Evolutionary conservation across 2,113 vertebrate genomes (phyloP).

Genomic region (Nibea coibor): DNA sequence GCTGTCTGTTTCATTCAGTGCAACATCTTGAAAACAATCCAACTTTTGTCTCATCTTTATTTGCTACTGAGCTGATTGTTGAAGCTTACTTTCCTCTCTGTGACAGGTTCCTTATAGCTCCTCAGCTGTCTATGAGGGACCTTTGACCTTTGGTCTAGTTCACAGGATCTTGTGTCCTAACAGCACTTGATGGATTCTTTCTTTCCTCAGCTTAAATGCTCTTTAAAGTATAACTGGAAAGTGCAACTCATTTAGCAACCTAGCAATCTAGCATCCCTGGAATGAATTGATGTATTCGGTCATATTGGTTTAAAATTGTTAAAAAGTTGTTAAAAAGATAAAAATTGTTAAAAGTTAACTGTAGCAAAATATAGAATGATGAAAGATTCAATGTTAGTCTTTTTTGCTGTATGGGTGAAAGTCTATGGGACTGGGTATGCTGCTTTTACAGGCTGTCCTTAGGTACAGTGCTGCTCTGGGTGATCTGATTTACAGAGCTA

Average conservation of each 20-base stretch:
- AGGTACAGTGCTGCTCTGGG: too few species aligned
- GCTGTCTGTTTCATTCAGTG: constrained; percentile 18
- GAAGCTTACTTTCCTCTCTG: constrained; percentile 37
- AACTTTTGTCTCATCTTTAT: constrained; percentile 47
- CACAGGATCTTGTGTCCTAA: constrained; percentile 10
- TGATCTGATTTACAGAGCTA: too few species aligned
- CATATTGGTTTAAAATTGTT: neutral
- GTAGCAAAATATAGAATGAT: neutral
- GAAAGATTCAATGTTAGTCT: neutral
- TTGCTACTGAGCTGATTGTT: constrained; percentile 39
- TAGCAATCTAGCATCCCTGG: neutral
- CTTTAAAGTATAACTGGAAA: neutral
- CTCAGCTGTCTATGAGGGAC: constrained; percentile 32
- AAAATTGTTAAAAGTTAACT: too few species aligned
- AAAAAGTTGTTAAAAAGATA: too few species aligned
- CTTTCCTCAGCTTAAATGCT: neutral
- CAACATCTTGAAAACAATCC: constrained; percentile 56
- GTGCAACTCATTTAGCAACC: neutral
- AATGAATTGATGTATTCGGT: neutral
- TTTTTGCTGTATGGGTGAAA: neutral
- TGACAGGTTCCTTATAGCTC: constrained; percentile 40
- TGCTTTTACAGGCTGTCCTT: too few species aligned
- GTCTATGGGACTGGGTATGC: neutral
- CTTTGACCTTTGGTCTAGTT: constrained; percentile 46
- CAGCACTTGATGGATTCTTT: constrained; percentile 1